phyloP scores from a whole-genome alignment of 2,797 vertebrate species.

The Gallinago stenura region DNA sequence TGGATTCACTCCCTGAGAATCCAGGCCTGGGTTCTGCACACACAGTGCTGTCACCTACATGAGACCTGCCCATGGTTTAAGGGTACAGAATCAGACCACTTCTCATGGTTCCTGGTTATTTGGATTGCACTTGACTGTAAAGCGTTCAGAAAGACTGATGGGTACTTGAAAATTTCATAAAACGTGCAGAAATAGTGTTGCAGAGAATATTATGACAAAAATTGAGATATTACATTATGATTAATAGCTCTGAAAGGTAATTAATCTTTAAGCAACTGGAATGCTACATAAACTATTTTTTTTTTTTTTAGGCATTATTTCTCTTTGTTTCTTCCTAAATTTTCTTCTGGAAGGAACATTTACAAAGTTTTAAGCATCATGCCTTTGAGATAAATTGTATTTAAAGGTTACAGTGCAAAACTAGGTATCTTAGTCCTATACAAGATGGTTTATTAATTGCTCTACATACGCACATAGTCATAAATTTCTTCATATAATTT shows the following conservation, averaged over 20 bases:
- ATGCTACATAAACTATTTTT: rapidly evolving
- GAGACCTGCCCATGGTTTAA: too few relatives aligned
- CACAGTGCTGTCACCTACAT: not conserved
- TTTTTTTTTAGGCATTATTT: not conserved
- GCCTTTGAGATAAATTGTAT: not conserved
- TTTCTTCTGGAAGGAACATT: not conserved
- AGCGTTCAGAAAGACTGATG: not conserved
- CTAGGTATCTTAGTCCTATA: not conserved
- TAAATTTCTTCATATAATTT: constrained; percentile 32
- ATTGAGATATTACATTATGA: not conserved
- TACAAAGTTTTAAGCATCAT: not conserved
- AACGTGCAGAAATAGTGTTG: not conserved
- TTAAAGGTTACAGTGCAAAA: constrained; percentile 23
- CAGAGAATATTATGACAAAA: not conserved
- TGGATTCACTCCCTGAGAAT: too few relatives aligned
- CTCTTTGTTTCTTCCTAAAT: not conserved
- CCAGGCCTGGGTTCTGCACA: not conserved
- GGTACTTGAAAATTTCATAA: not conserved
- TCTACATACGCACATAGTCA: not conserved
- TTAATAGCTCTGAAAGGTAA: not conserved
- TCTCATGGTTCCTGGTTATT: rapidly evolving
- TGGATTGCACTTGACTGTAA: not conserved
- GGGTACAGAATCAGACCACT: not conserved
- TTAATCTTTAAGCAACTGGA: not conserved
- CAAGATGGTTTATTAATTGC: constrained; percentile 32